Evolutionary conservation across 2,888 invertebrate species (phyloP).

Genomic region (Drosophila lutescens): DNA sequence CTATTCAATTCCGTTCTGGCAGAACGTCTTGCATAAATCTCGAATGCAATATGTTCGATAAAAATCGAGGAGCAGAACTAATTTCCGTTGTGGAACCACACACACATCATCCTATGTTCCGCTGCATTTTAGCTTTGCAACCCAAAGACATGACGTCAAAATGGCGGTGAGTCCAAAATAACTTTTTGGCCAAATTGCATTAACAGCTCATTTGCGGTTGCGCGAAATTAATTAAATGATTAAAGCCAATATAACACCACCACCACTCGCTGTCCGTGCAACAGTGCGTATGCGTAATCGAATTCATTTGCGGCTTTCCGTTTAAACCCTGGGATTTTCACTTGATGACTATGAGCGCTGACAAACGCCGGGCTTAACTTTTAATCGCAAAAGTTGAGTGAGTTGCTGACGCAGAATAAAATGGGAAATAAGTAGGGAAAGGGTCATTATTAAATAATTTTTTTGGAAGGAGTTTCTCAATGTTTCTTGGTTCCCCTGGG

Average conservation of each 20-base stretch:
- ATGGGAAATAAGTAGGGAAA: not conserved
- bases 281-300: conserved; percentile 59
- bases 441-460: not conserved
- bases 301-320: conserved; percentile 34
- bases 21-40: conserved; percentile 61
- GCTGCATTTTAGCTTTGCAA: not conserved
- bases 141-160: not conserved
- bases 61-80: conserved; percentile 41
- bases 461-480: no score
- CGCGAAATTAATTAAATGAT: conserved; percentile 50
- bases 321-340: conserved; percentile 21
- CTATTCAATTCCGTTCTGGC: conserved; percentile 35
- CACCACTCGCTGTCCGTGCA: conserved; percentile 2
- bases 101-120: conserved; percentile 25
- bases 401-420: conserved; percentile 2
- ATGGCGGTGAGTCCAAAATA: not conserved
- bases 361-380: conserved; percentile 20
- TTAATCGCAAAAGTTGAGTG: conserved; percentile 10
- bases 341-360: conserved; percentile 24
- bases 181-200: conserved; percentile 23
- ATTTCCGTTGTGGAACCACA: conserved; percentile 65
- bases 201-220: conserved; percentile 41
- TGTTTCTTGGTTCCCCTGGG: not conserved
- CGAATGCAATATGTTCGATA: conserved; percentile 59
- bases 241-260: conserved; percentile 22